Base-by-base conservation (phyloP, 2,888 invertebrate genomes). In the Limnephilus rhombicus region DNA sequence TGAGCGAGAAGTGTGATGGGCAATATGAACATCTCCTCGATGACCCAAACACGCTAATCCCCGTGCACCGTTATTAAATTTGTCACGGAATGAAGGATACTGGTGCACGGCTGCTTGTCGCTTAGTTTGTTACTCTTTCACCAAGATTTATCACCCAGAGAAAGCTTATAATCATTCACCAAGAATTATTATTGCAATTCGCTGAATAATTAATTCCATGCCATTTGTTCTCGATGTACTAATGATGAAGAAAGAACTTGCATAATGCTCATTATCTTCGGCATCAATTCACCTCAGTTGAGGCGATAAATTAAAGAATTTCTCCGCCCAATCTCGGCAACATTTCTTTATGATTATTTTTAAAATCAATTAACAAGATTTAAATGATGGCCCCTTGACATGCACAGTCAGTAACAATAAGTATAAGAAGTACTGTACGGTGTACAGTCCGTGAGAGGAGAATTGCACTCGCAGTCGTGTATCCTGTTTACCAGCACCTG, bases 281-380 rank as follows among this genome's bases (percentile, higher is more conserved):
- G 88, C 80, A 89, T 89, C 34, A 80, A 89, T 68, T 89, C 34
- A 89, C 80, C 11, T 37, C 80, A 80, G 80, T 37, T 68, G 80
- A 45, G 13, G 88, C 88, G 24, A 89, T 89, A 89, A 89, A 89
- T 89, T 80, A 37, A 89, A 80, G 37, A 41, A 37, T 86, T 80
- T 68, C 88, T 89, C 80, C 88, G 80, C n/a, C 80, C 80, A 34
- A 80, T 31, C 80, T 41, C n/a, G 41, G 37, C 31, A 34, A 89
- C 41, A 45, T 89, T 89, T 89, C 68, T 89, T 88, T 88, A 29
- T 82, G 49, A 68, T 68, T 88, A 31, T 88, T 91, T 83, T 91
- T 85, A 41, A 18, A 89, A 85, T 91, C 91, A 89, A 91, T 91
- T 91, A 91, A 91, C 89, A 82, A 24, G 80, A 37, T 80, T 85